Base-by-base conservation (phyloP, 2,888 invertebrate species). In the Aromia moschata region DNA sequence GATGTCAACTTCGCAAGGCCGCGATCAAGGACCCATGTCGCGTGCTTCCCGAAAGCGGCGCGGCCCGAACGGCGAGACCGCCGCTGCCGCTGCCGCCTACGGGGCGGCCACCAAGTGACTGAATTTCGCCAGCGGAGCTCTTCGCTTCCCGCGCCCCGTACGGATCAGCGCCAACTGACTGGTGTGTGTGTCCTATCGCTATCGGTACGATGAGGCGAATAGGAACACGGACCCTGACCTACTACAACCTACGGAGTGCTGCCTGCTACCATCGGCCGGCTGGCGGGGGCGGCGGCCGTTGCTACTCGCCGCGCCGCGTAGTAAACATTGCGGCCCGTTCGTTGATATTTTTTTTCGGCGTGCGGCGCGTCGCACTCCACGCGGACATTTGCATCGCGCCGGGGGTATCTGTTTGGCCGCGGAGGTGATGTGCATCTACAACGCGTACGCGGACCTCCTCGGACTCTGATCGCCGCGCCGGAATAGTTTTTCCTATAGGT, bases 181-280 rank as follows among this genome's bases (percentile, higher is more conserved):
- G n/a, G n/a, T n/a, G n/a, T n/a, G n/a, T n/a, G 30, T 52, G 40
- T 52, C 52, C 52, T 52, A 41, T 31, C 41, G 52, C 37, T 18
- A 31, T 12, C 52, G 30, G 52, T 41, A 37, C 41, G 52, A 52
- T 30, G 31, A 52, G 52, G 18, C 52, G 52, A 41, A 41, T 52
- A 52, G 62, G 60, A 62, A 60, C 62, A 57, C 67, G 63, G 70
- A 68, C 71, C 73, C 70, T 73, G 73, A 72, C 72, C 73, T 72
- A 72, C 69, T 71, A 63, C 68, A 75, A 74, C 69, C 66, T 64
- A 47, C 66, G 41, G 61, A 59, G 61, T 58, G 62, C 64, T 58
- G 51, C 53, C 57, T 25, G 33, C 33, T 33, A 33, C 33, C 10
- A 65, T 69, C 63, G 68, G 70, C 64, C 67, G 65, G 69, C 70